Conservation (phyloP, 2,888 invertebrate species). For the Capitulum mitella region DNA sequence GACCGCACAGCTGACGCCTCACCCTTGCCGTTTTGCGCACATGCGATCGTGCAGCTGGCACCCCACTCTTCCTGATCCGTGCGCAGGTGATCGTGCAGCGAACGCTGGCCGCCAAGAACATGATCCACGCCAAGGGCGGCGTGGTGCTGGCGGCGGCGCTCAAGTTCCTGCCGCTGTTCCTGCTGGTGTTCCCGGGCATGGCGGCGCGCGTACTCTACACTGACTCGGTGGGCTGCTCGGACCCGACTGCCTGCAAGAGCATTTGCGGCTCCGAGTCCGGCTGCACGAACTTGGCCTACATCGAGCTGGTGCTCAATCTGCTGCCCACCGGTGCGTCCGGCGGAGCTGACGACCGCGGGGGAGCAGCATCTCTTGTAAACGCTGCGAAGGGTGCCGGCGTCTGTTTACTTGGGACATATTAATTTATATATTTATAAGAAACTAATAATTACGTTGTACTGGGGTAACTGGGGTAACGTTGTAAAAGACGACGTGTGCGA, state of each 20-base stretch:
- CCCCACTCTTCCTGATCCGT: too few relatives aligned
- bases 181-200: constrained; percentile 50
- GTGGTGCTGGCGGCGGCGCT: constrained; percentile 47
- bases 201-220: constrained; percentile 47
- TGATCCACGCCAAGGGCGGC: constrained; percentile 49
- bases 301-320: constrained; percentile 45
- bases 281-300: constrained; percentile 49
- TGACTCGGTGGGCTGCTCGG: constrained; percentile 47
- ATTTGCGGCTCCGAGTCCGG: constrained; percentile 45
- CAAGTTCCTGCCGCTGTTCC: constrained; percentile 47
- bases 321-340: constrained; percentile 45
- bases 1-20: too few relatives aligned
- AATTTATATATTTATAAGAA: too few relatives aligned
- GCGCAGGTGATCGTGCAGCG: constrained; percentile 47
- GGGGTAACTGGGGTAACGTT: too few relatives aligned
- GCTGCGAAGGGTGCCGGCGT: too few relatives aligned
- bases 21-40: too few relatives aligned
- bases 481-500: too few relatives aligned
- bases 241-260: constrained; percentile 43
- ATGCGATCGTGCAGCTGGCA: too few relatives aligned
- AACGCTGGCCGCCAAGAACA: constrained; percentile 46
- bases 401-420: too few relatives aligned
- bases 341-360: too few relatives aligned
- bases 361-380: too few relatives aligned
- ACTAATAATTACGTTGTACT: too few relatives aligned